Base-by-base conservation (phyloP, 2,888 invertebrate genomes). In the Cerastis rubricosa region DNA sequence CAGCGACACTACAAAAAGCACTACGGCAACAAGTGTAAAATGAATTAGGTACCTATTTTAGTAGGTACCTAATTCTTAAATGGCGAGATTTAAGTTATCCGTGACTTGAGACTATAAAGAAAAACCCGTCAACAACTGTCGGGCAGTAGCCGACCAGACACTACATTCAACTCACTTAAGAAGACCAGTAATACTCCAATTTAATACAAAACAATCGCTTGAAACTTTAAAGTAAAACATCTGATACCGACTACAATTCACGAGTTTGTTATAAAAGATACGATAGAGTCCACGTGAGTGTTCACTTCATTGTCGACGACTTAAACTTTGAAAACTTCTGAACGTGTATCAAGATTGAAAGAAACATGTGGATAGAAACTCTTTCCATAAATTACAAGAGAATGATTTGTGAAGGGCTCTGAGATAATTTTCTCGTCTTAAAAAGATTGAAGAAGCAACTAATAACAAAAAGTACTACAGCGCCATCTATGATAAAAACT, bases 211-310 rank as follows among this genome's bases (percentile, higher is more conserved):
- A 66, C 19, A 45, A 66, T n/a, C n/a, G 49, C 29, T 67, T 51
- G 45, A 54, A 78, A 78, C 35, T 83, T 78, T 64, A 64, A 68
- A 83, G 67, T 73, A 69, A 73, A 72, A 63, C 78, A 78, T 73
- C 67, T 59, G 35, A 54, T 65, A 65, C 40, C 29, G 54, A 65
- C 47, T 40, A 71, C 59, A 69, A 65, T 61, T 65, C 19, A 29
- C 25, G 67, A 78, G 67, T 73, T 83, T 54, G 51, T 45, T 49
- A 59, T 12, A 70, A 63, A 51, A 64, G 22, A 59, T n/a, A n/a
- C 35, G 17, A 29, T 43, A 49, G 25, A 49, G 14, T 35, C 35
- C 14, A 8, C 45, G 49, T 40, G 45, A 43, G n/a, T 35, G 22
- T 40, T 80, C 51, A 71, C 51, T 51, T 35, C 45, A 25, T 61